phyloP scores from a whole-genome alignment of 2,113 vertebrate species.

The Lutjanus erythropterus region DNA sequence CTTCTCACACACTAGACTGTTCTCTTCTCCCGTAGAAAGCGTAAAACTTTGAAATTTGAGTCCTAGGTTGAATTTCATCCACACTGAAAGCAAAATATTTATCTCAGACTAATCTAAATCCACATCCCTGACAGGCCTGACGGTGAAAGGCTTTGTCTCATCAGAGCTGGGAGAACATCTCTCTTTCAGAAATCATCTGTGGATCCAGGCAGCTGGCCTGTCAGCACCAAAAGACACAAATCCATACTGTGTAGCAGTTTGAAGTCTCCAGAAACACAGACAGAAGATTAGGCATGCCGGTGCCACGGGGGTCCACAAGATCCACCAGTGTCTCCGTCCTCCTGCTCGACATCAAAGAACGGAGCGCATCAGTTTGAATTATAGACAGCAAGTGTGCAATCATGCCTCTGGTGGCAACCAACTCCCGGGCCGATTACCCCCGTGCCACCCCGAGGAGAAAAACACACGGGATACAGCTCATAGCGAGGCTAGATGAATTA shows the following conservation, averaged over 20 bases:
- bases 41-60: conserved; percentile 46
- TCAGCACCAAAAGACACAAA: conserved; percentile 61
- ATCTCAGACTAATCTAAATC: conserved; percentile 58
- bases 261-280: conserved; percentile 58
- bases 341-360: conserved; percentile 63
- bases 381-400: conserved; percentile 69
- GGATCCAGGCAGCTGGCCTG: conserved; percentile 25
- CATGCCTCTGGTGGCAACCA: conserved; percentile 30
- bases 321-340: conserved; percentile 47
- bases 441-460: conserved; percentile 30
- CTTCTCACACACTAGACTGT: conserved; percentile 9
- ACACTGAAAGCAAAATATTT: conserved; percentile 52
- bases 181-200: not conserved
- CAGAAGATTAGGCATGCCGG: conserved; percentile 57
- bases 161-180: conserved; percentile 17
- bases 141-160: conserved; percentile 22
- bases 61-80: conserved; percentile 50
- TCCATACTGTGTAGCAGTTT: conserved; percentile 46
- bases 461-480: conserved; percentile 15
- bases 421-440: conserved; percentile 58
- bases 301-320: conserved; percentile 43
- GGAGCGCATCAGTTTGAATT: conserved; percentile 61
- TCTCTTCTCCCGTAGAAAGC: conserved; percentile 1
- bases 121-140: conserved; percentile 33
- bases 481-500: conserved; percentile 43